Base-by-base conservation (phyloP, 2,888 invertebrate genomes). In the Drosophila setosimentum region DNA sequence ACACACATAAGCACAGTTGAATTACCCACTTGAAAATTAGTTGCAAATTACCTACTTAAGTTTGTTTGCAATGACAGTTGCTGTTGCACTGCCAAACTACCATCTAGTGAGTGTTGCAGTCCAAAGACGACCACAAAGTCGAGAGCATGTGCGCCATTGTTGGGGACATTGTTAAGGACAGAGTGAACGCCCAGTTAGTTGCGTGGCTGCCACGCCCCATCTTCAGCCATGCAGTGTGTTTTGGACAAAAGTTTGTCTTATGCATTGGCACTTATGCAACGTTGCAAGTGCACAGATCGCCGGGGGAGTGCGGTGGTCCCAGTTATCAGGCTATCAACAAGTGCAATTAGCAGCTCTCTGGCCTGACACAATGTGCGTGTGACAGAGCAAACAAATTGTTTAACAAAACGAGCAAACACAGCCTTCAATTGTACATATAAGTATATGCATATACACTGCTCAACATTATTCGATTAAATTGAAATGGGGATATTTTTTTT, bases 1-100 rank as follows among this genome's bases (percentile, higher is more conserved):
- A 42, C 35, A 59, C 0, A 27, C 66, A 64, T 62, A 73, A 76
- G 63, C 45, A 45, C 16, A 24, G 45, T 78, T 81, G 71, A 80
- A 72, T 72, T 81, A 74, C 53, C 71, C 86, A 85, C 86, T 89
- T 79, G 83, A 82, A 79, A 89, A 87, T 87, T 87, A 87, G 90
- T 87, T 87, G 86, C 86, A 87, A 89, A 89, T 87, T 87, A 89
- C 88, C 86, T 89, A 82, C 86, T 89, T 87, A 87, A 89, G 86
- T 85, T 73, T 85, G 86, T 87, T 86, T 87, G 86, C 73, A 65
- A 37, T 74, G 75, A 71, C 71, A 76, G 71, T 62, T 54, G 61
- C 40, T 62, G 62, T 50, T 51, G 59, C 58, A 54, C 62, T 54
- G 50, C 18, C 30, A 64, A 64, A 42, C 27, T 62, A 50, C 40